Conservation (phyloP, 2,888 invertebrate genomes). For the Dichetophora obliterata region DNA sequence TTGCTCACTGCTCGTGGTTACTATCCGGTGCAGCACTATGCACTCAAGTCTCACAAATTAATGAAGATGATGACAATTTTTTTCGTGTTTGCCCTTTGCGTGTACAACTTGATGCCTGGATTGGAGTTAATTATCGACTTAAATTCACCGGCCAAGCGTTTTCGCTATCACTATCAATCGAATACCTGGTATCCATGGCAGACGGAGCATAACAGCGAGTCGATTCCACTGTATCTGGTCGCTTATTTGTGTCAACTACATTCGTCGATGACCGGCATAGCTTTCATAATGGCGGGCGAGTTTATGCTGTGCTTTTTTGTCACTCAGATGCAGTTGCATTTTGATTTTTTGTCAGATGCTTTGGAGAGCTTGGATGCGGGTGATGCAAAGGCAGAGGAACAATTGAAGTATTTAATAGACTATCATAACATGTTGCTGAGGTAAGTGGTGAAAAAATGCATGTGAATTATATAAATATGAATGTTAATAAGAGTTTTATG, state of each 20-base stretch:
- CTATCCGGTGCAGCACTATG: slow-evolving; percentile 52
- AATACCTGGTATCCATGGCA: slow-evolving; percentile 66
- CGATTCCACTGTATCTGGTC: slow-evolving; percentile 45
- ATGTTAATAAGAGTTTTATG: no score
- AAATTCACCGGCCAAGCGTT: slow-evolving; percentile 36
- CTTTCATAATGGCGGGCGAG: slow-evolving; percentile 55
- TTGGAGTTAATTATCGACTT: slow-evolving; percentile 53
- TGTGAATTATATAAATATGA: no score
- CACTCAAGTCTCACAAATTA: slow-evolving; percentile 45
- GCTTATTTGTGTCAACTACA: slow-evolving; percentile 55
- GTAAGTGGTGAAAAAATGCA: slow-evolving; percentile 44
- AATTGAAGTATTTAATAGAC: slow-evolving; percentile 53
- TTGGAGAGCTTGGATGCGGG: slow-evolving; percentile 52
- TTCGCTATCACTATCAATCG: slow-evolving; percentile 57
- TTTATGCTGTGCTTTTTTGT: slow-evolving; percentile 59
- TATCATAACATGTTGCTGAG: slow-evolving; percentile 58
- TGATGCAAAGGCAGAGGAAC: slow-evolving; percentile 47
- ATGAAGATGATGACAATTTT: slow-evolving; percentile 54
- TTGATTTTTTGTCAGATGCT: slow-evolving; percentile 55
- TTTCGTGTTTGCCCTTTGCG: slow-evolving; percentile 52
- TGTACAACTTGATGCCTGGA: slow-evolving; percentile 58
- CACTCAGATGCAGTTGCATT: slow-evolving; percentile 60
- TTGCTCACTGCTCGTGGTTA: background rate
- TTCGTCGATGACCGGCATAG: slow-evolving; percentile 53
- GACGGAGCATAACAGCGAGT: slow-evolving; percentile 42